Evolutionary conservation across 2,113 vertebrate genomes (phyloP).

Genomic region (Platichthys flesus): DNA sequence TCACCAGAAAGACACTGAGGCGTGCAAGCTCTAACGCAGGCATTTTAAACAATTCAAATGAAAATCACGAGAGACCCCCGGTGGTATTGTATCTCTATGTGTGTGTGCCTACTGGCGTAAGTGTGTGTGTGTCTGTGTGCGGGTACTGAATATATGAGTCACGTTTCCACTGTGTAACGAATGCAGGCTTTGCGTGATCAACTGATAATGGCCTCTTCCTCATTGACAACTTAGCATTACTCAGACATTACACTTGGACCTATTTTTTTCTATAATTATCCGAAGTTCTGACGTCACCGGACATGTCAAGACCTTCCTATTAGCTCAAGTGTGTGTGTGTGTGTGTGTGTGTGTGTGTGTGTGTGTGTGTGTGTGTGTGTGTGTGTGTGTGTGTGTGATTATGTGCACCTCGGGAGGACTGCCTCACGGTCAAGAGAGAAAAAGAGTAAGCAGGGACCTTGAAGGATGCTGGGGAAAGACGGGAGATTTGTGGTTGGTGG

Average conservation of each 20-base stretch:
- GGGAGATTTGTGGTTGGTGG: conserved; percentile 4
- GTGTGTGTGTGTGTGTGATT: background rate
- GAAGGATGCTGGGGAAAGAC: conserved; percentile 20
- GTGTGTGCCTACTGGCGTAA: background rate
- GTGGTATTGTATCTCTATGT: conserved; percentile 53
- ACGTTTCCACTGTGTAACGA: conserved; percentile 23
- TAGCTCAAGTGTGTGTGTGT: conserved; percentile 10
- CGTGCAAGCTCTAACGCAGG: conserved; percentile 65
- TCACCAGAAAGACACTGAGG: conserved; percentile 77
- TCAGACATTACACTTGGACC: conserved; percentile 19
- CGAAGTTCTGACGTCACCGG: conserved; percentile 49
- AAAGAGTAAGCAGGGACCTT: conserved; percentile 13
- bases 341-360: background rate
- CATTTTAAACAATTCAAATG: conserved; percentile 76
- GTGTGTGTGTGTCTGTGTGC: conserved; percentile 2
- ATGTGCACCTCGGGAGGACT: background rate
- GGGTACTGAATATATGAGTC: conserved; percentile 22
- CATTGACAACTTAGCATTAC: conserved; percentile 24
- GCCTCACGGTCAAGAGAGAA: conserved; percentile 13
- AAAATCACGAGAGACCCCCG: conserved; percentile 61
- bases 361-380: background rate
- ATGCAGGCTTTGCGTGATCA: conserved; percentile 26
- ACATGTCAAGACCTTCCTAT: conserved; percentile 34
- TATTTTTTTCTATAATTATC: conserved; percentile 35
- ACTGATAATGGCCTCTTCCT: background rate